phyloP scores from a whole-genome alignment of 2,888 invertebrate species.

The Nephrotoma guestfalica region DNA sequence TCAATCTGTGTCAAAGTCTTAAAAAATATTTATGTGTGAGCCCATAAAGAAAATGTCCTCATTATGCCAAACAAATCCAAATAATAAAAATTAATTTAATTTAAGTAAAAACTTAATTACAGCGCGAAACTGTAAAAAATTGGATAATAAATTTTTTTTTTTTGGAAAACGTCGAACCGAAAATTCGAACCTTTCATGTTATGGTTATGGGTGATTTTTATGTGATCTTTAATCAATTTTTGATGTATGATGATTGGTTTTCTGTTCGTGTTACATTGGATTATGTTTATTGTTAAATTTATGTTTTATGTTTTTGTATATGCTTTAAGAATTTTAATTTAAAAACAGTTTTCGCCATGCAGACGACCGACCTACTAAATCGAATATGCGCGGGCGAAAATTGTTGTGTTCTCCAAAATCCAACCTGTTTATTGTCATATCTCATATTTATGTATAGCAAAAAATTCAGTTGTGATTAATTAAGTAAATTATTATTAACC shows the following conservation, averaged over 20 bases:
- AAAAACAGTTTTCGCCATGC: background rate
- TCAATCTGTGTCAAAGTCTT: background rate
- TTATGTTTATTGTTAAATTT: background rate
- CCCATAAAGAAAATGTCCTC: background rate
- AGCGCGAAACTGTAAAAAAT: background rate
- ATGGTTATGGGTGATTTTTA: background rate
- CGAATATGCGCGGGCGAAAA: background rate
- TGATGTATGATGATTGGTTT: background rate
- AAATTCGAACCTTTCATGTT: background rate
- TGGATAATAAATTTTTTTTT: background rate
- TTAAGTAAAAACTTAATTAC: background rate
- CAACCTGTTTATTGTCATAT: background rate
- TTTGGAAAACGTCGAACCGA: background rate
- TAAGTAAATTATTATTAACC: background rate
- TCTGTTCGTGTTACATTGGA: background rate
- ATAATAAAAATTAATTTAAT: background rate
- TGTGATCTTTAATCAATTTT: background rate
- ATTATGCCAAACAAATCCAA: background rate
- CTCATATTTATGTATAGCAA: background rate
- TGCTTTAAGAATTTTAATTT: background rate
- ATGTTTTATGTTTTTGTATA: background rate
- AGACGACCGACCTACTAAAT: background rate
- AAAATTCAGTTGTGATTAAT: background rate
- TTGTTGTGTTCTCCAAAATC: background rate
- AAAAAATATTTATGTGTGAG: background rate